Base-by-base conservation (phyloP, 1,140 invertebrate genomes). In the Penaeus japonicus region DNA sequence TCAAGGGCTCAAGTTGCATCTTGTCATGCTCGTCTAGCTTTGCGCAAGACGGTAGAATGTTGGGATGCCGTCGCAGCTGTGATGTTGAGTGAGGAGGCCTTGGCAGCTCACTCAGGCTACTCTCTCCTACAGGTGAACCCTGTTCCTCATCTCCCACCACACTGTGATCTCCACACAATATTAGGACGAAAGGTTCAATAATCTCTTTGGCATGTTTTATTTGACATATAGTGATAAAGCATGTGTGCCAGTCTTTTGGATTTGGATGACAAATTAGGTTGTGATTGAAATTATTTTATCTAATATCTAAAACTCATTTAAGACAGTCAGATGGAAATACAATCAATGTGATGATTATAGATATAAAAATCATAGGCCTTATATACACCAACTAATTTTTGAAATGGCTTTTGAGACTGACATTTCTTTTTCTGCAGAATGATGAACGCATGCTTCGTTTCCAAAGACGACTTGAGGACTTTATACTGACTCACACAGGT, bases 21-120 rank as follows among this genome's bases (percentile, higher is more conserved):
- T n/a, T 84, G 89, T 24, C 89, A 90, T 65, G 85, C 89, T 22
- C 85, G 85, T 35, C 75, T 90, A 39, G 87, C 85, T 22, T 57
- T 90, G 24, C 81, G 89, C 15, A 80, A 55, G 35, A 77, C 75
- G 0, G 85, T 87, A 59, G 85, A 87, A 59, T 65, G 84, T 20
- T 90, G 89, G 85, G 89, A 90, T 75, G 89, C 87, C 32, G 89
- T 70, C 30, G 82, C 85, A 32, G 89, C 89, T 30, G 85, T 88
- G 54, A 22, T 88, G 55, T 27, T 90, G 15, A 87, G 89, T 75
- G 89, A 90, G 53, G 89, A 90, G 59, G 85, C 85, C 55, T 75
- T 90, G 5, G 89, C 89, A 20, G 85, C 89, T 59, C 83, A 79
- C 59, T 84, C 81, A 1, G 89, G 89, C 10, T 90, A 84, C 59